Evolutionary conservation across 2,888 invertebrate genomes (phyloP).

Genomic region (Patella pellucida): DNA sequence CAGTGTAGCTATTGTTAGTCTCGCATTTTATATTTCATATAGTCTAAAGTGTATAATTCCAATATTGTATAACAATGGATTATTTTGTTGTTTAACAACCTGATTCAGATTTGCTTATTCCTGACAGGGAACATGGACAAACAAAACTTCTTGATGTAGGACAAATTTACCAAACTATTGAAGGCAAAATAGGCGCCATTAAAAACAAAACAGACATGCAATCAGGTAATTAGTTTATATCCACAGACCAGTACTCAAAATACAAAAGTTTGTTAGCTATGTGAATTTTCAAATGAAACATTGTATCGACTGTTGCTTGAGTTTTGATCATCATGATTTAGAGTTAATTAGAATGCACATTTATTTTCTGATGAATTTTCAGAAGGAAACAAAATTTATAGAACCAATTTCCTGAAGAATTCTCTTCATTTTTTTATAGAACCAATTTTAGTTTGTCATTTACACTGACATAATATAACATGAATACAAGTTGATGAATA

Average conservation of each 20-base stretch:
- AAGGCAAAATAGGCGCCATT: conserved; percentile 5
- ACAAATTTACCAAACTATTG: conserved; percentile 32
- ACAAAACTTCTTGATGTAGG: conserved; percentile 60
- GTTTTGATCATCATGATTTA: too few species aligned
- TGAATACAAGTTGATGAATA: background rate
- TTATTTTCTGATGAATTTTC: too few species aligned
- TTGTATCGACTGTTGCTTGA: too few species aligned
- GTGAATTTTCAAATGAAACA: too few species aligned
- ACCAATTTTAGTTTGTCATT: background rate
- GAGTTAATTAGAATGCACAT: too few species aligned
- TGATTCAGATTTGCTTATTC: conserved; percentile 53
- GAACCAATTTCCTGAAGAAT: too few species aligned
- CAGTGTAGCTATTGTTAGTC: conserved; percentile 1
- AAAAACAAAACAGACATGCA: background rate
- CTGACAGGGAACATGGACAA: conserved; percentile 59
- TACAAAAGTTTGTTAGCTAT: too few species aligned
- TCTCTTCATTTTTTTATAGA: too few species aligned
- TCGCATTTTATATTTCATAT: background rate
- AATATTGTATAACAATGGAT: conserved; percentile 36
- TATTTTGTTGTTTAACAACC: conserved; percentile 58
- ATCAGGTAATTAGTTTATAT: background rate
- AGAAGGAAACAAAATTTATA: too few species aligned
- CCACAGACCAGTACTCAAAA: too few species aligned
- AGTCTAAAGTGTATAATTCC: conserved; percentile 20
- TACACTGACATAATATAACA: background rate